These are phyloP conservation scores for Nineta flava DNA, from an alignment of 2,888 invertebrate species.

Conservation along the genomic window DNA sequence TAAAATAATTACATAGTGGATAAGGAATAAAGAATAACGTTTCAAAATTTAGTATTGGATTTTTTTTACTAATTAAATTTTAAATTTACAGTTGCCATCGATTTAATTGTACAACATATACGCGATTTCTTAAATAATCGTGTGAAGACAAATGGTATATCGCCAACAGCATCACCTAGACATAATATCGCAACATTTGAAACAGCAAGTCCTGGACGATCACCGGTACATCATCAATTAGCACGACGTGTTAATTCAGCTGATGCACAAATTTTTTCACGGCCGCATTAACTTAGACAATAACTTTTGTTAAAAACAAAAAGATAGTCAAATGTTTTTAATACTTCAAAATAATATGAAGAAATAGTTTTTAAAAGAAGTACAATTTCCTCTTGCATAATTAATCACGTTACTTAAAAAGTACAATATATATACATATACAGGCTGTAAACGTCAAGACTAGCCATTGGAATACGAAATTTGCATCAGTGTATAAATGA, in stretches of 20 bases:
- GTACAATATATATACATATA: no score
- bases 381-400: neutral
- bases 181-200: neutral
- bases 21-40: no score
- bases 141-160: constrained; percentile 19
- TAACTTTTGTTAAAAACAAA: neutral
- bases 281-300: constrained; percentile 17
- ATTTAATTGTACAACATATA: constrained; percentile 93
- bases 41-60: no score
- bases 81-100: constrained; percentile 77
- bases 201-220: constrained; percentile 9
- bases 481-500: no score
- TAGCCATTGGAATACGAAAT: no score
- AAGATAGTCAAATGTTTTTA: constrained; percentile 8
- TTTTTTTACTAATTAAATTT: no score
- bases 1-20: no score
- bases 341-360: neutral
- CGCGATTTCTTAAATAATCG: constrained; percentile 67
- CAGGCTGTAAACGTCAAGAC: no score
- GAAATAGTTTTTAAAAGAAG: neutral
- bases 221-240: constrained; percentile 15
- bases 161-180: constrained; percentile 1
- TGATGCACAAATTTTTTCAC: constrained; percentile 17
- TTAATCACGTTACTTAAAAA: neutral
- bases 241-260: constrained; percentile 16